phyloP scores from a whole-genome alignment of 1,140 invertebrate genomes.

The Panagrolaimus sp. region DNA sequence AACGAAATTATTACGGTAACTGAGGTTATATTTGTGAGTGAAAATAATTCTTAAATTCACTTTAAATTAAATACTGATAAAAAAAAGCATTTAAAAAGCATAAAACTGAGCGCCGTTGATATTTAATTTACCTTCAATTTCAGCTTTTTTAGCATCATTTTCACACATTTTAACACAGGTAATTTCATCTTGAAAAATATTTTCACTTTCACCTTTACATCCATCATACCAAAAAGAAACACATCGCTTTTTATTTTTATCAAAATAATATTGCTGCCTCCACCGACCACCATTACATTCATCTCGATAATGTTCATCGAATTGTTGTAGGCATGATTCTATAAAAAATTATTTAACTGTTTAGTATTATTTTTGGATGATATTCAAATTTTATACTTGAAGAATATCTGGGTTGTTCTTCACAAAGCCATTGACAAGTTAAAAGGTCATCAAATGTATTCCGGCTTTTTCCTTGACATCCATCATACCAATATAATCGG shows the following conservation, averaged over 20 bases:
- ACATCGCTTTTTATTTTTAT: slow-evolving; percentile 46
- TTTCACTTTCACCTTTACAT: slow-evolving; percentile 28
- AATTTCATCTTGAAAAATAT: slow-evolving; percentile 31
- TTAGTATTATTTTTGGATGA: no score
- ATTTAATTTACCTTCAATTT: slow-evolving; percentile 27
- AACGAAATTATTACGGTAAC: no score
- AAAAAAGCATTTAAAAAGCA: no score
- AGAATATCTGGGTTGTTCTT: slow-evolving; percentile 39
- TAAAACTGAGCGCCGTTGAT: no score
- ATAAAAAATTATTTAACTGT: slow-evolving; percentile 10
- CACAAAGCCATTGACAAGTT: slow-evolving; percentile 57
- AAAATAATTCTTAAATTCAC: no score
- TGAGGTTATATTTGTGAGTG: no score
- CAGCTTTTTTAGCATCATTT: slow-evolving; percentile 25
- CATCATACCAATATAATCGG: slow-evolving; percentile 49
- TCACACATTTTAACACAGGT: slow-evolving; percentile 31
- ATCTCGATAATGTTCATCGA: slow-evolving; percentile 55
- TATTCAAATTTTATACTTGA: slow-evolving; percentile 5
- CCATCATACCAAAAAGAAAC: slow-evolving; percentile 43
- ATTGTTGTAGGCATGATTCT: slow-evolving; percentile 51
- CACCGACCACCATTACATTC: slow-evolving; percentile 54
- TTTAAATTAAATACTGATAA: no score
- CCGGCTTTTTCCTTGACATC: slow-evolving; percentile 42
- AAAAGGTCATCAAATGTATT: slow-evolving; percentile 53
- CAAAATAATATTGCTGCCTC: slow-evolving; percentile 51